Percentiles rank a stretch among this genome's conserved stretches.
These are phyloP conservation scores for Lasiurus borealis DNA, from an alignment of 2,113 vertebrate species.

Conservation along the genomic window DNA sequence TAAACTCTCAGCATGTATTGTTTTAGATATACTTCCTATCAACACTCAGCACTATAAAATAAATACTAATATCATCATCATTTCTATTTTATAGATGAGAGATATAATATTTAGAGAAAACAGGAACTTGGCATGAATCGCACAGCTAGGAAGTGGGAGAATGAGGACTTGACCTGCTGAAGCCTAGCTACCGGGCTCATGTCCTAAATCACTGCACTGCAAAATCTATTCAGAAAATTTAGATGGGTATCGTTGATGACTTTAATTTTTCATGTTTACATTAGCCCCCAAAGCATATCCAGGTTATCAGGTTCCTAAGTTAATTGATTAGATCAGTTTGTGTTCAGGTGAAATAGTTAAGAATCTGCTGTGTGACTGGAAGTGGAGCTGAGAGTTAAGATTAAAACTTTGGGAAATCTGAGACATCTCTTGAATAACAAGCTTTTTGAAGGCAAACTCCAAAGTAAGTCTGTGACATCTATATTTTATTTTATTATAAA, in stretches of 20 bases:
- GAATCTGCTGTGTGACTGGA: background rate
- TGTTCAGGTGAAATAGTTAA: background rate
- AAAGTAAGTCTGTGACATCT: background rate
- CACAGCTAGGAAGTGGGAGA: background rate
- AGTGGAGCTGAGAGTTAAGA: background rate
- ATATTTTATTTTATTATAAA: constrained; percentile 2
- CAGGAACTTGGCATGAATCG: background rate
- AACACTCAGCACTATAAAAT: background rate
- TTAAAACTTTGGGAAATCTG: background rate
- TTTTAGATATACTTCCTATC: background rate
- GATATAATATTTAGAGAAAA: background rate
- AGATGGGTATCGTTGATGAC: background rate
- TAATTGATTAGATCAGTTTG: background rate
- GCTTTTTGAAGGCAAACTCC: background rate
- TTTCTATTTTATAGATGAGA: background rate
- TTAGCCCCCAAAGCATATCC: background rate
- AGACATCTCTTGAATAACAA: background rate
- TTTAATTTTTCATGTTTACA: constrained; percentile 8
- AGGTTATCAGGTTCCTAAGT: background rate
- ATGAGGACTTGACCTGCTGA: background rate
- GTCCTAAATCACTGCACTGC: background rate
- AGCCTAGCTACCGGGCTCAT: background rate
- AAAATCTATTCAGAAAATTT: background rate
- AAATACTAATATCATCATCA: background rate
- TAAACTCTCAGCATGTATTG: background rate